phyloP scores from a whole-genome alignment of 2,113 vertebrate species.

The Trachemys scripta region DNA sequence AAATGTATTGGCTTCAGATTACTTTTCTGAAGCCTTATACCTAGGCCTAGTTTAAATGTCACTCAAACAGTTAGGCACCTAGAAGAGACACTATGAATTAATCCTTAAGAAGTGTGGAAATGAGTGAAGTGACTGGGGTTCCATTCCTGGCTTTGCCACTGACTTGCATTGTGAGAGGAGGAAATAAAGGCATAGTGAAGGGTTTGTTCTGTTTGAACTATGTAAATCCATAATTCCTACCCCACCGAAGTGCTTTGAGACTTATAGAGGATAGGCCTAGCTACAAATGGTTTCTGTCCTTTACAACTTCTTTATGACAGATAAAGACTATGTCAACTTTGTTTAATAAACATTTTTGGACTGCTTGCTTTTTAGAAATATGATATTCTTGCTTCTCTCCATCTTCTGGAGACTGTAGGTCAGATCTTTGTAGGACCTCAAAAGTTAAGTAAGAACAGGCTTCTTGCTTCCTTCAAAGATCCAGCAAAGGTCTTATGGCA shows the following conservation, averaged over 20 bases:
- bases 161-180: not conserved
- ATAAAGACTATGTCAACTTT: not conserved
- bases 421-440: not conserved
- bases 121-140: not conserved
- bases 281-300: not conserved
- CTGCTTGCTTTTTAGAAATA: not conserved
- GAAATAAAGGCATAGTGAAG: rapidly evolving
- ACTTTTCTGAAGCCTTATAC: not conserved
- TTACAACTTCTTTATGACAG: not conserved
- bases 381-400: not conserved
- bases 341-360: not conserved
- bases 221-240: not conserved
- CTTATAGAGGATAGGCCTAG: not conserved
- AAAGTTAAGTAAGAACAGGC: not conserved
- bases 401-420: not conserved
- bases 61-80: not conserved
- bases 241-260: not conserved
- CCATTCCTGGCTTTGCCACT: not conserved
- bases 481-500: not conserved
- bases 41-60: not conserved
- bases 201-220: not conserved
- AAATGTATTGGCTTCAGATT: not conserved
- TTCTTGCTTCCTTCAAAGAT: not conserved
- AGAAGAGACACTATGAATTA: not conserved
- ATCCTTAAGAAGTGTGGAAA: not conserved